These are phyloP conservation scores for Nomada fucata DNA, from an alignment of 2,888 invertebrate species.

Conservation along the genomic window DNA sequence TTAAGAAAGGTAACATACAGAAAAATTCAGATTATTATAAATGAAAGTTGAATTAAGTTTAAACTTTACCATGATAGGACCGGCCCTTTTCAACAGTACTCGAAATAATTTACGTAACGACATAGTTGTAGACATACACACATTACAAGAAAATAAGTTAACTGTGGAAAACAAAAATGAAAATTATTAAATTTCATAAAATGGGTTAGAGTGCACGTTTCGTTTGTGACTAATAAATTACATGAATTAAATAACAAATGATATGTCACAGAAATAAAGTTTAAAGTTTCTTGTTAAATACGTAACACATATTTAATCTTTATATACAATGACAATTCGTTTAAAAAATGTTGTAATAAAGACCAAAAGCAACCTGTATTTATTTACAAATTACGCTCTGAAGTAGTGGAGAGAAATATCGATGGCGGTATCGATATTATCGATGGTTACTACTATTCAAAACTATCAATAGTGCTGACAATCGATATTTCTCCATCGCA, in stretches of 20 bases:
- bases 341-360: neutral
- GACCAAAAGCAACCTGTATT: neutral
- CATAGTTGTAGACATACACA: constrained; percentile 31
- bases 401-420: no score
- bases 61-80: constrained; percentile 66
- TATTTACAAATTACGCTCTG: no score
- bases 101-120: constrained; percentile 38
- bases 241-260: neutral
- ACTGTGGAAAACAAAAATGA: neutral
- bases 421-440: no score
- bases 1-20: neutral
- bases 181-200: neutral
- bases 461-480: no score
- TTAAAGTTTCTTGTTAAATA: neutral
- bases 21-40: neutral
- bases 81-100: constrained; percentile 57
- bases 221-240: neutral
- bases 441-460: no score
- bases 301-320: neutral
- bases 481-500: no score
- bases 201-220: neutral
- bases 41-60: neutral
- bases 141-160: neutral
- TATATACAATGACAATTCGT: neutral
- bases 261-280: neutral